Base-by-base conservation (phyloP, 1,140 invertebrate species). In the Megalopta genalis region DNA sequence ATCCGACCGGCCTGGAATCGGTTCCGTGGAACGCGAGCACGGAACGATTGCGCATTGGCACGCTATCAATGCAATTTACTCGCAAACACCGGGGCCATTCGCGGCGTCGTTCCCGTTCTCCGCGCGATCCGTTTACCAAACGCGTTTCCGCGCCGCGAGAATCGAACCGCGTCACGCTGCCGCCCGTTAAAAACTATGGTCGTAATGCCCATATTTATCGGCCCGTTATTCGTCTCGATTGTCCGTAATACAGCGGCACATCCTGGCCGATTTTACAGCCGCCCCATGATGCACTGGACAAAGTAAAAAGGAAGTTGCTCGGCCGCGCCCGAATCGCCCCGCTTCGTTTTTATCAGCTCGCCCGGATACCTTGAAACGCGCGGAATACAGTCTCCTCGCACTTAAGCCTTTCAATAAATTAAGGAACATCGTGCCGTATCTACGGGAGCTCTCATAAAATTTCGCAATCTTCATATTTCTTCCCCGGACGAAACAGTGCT, bases 31-130 rank as follows among this genome's bases (percentile, higher is more conserved):
- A 65, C 39, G 68, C 16, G 9, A 32, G 25, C 39, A 37, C 54
- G 46, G 70, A 66, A 81, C 74, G 81, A 77, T 82, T 49, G 32
- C 46, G 62, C 62, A 67, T 70, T 71, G 66, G 63, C 54, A 63
- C 67, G 81, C 82, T 82, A 77, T 83, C 67, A 32, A 54, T 72
- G 54, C 77, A 74, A 82, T 82, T 81, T 82, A 80, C 78, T 69
- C 62, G 71, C 81, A 49, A 76, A 68, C 49, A 37, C 27, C n/a
- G 71, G 27, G 16, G 39, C 49, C 57, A 69, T 68, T 60, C 66
- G 27, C n/a, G n/a, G 60, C 68, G 37, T 39, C 67, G 66, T 83
- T 83, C 39, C 39, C 52, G 57, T 83, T 77, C 81, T 49, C 59
- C 57, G 32, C 67, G 72, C 67, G 49, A 27, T 37, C 67, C 80